A percentile compares a stretch with the other conserved stretches of the same genome.
Evolutionary conservation across 2,888 invertebrate genomes (phyloP).

Genomic region (Chalcis sispes): DNA sequence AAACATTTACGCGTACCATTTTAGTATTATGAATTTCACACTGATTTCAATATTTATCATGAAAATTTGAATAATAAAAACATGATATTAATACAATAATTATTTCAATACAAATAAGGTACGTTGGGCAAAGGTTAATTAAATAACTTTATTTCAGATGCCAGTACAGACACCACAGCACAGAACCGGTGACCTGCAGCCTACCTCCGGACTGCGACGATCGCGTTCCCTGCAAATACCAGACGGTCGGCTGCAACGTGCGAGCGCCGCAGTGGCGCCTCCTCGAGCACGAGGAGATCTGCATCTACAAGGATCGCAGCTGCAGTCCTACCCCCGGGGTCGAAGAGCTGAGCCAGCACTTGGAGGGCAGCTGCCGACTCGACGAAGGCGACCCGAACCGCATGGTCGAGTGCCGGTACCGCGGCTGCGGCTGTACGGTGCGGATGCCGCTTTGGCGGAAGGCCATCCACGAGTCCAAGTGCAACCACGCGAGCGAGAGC

Average conservation of each 20-base stretch:
- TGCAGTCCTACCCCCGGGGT: conserved; percentile 21
- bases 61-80: too few species aligned
- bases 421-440: conserved; percentile 67
- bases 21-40: too few species aligned
- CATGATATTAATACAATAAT: too few species aligned
- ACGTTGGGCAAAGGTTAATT: too few species aligned
- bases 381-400: conserved; percentile 54
- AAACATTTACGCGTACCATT: too few species aligned
- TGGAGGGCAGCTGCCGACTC: not conserved
- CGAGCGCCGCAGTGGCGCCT: conserved; percentile 65
- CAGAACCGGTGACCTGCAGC: not conserved
- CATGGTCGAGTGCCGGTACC: conserved; percentile 65
- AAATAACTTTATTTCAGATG: conserved; percentile 30
- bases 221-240: conserved; percentile 61
- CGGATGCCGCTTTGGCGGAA: conserved; percentile 66
- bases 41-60: too few species aligned
- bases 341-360: conserved; percentile 3
- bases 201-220: not conserved
- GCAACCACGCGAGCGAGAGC: conserved; percentile 62
- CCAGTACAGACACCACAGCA: conserved; percentile 24
- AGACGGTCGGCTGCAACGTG: conserved; percentile 65
- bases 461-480: conserved; percentile 64
- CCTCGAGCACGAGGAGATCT: conserved; percentile 66
- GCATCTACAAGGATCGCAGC: conserved; percentile 64
- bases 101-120: too few species aligned